Base-by-base conservation (phyloP, 2,888 invertebrate species). In the Psylliodes chrysocephalus region DNA sequence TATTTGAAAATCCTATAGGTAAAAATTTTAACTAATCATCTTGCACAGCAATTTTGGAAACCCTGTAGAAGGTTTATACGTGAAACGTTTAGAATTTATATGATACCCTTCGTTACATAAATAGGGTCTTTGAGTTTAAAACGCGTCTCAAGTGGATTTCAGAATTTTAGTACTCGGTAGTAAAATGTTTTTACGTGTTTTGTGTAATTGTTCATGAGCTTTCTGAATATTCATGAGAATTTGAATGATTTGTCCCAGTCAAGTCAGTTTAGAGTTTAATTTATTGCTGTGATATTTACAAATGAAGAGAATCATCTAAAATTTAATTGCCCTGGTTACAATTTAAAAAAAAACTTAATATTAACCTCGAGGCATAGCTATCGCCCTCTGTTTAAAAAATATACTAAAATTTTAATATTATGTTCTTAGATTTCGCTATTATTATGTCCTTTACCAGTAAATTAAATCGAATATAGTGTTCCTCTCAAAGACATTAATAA, bases 151-250 rank as follows among this genome's bases (percentile, higher is more conserved):
- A 49, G 57, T 59, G 49, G 57, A 59, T 59, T 59, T 49, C 38
- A 59, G 35, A 49, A 49, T 49, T 59, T 59, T 59, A 59, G 22
- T 49, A 18, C 40, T 59, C 40, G 25, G 57, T 40, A 59, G 38
- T 59, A 49, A 49, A 57, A 59, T 49, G 57, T 59, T 59, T 59
- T 59, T 59, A 59, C 57, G 49, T 59, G 57, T 59, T 59, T 59
- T 40, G 49, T 40, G 57, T 59, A 59, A 59, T 59, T 59, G 57
- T 59, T 59, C 57, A 59, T 46, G 57, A 59, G 38, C 49, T 49
- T 40, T 12, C 40, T 49, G 57, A 59, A 59, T 59, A 59, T 49
- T 59, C 49, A 59, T 40, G 40, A 38, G 46, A 8, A 10, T 42
- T 42, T 42, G 42, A 18, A 17, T 42, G 42, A 42, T 18, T 42